phyloP scores from a whole-genome alignment of 2,797 vertebrate genomes.

The Darevskia nairensis region DNA sequence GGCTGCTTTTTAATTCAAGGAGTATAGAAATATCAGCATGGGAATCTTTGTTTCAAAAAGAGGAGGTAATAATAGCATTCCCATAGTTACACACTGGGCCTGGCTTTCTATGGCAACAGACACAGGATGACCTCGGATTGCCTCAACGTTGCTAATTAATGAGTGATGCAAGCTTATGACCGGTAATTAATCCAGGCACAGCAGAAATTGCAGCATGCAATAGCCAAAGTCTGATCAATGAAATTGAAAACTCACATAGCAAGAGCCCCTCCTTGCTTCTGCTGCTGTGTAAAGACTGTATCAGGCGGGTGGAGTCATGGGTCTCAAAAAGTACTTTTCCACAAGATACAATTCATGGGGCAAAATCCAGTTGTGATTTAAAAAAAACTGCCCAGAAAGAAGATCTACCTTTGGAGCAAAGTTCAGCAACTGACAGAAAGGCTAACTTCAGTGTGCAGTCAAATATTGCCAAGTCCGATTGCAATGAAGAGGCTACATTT shows the following conservation, averaged over 20 bases:
- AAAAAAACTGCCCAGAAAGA: neutral
- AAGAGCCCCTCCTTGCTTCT: neutral
- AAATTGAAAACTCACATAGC: too few species aligned
- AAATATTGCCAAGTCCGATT: neutral
- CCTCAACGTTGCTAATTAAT: fast-evolving
- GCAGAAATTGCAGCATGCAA: neutral
- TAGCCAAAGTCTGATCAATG: neutral
- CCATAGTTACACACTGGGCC: neutral
- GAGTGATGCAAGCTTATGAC: neutral
- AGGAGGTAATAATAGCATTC: too few species aligned
- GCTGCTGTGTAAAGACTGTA: too few species aligned
- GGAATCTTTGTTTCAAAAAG: too few species aligned
- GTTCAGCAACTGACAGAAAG: neutral
- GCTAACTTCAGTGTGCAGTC: neutral
- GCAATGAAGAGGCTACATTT: neutral
- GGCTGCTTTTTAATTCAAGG: too few species aligned
- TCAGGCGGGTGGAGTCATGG: neutral
- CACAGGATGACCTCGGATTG: fast-evolving
- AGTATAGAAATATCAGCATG: too few species aligned
- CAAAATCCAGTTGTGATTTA: neutral
- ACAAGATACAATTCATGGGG: neutral
- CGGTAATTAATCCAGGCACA: fast-evolving
- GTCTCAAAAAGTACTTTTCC: fast-evolving
- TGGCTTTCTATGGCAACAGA: too few species aligned
- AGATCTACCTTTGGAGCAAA: neutral